A percentile compares a stretch with the other conserved stretches of the same genome.
phyloP scores from a whole-genome alignment of 2,113 vertebrate genomes.

The Bostrychus sinensis region DNA sequence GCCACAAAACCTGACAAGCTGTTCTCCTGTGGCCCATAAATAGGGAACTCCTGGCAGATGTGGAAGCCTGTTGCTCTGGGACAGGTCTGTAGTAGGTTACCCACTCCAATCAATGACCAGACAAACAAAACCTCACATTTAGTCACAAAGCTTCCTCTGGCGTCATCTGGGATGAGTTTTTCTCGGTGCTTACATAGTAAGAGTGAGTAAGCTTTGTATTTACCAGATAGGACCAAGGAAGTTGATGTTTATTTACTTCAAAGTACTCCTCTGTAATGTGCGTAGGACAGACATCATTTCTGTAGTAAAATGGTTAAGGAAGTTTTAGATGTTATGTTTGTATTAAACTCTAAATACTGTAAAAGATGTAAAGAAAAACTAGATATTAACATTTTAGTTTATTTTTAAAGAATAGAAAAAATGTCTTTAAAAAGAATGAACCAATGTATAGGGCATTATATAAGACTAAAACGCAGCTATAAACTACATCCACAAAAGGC shows the following conservation, averaged over 20 bases:
- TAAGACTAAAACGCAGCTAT: neutral
- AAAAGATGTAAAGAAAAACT: neutral
- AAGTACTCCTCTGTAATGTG: constrained; percentile 51
- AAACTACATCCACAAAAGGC: neutral
- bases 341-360: neutral
- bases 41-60: constrained; percentile 67
- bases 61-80: constrained; percentile 47
- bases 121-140: constrained; percentile 59
- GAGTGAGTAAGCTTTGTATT: constrained; percentile 58
- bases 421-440: neutral
- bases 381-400: neutral
- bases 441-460: neutral
- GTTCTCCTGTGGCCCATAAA: constrained; percentile 70
- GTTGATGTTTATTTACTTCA: constrained; percentile 64
- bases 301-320: constrained; percentile 37
- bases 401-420: neutral
- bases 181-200: constrained; percentile 49
- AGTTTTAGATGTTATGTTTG: constrained; percentile 22
- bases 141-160: constrained; percentile 58
- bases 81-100: constrained; percentile 40
- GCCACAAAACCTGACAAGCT: constrained; percentile 61
- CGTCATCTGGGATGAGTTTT: constrained; percentile 63
- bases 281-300: constrained; percentile 38
- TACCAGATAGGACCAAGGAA: constrained; percentile 47
- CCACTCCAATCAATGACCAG: constrained; percentile 67